Evolutionary conservation across 2,888 invertebrate genomes (phyloP).

Genomic region (Heteromurus nitidus): DNA sequence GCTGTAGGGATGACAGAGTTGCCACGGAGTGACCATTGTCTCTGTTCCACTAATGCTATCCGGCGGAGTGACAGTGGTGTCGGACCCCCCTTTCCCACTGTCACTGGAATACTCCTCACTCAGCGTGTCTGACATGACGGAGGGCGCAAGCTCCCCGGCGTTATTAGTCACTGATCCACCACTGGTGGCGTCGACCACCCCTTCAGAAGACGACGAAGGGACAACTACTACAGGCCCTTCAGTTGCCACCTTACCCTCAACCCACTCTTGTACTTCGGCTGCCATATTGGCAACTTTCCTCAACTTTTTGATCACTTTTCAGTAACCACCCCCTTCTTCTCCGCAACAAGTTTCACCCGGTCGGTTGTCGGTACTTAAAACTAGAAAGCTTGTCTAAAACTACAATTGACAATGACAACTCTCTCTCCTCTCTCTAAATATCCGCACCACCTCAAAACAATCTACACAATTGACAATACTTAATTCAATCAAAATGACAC

Average conservation of each 20-base stretch:
- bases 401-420: background rate
- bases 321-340: background rate
- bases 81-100: conserved; percentile 88
- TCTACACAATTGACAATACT: too few relatives aligned
- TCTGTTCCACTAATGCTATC: conserved; percentile 64
- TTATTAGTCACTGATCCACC: conserved; percentile 17
- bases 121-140: conserved; percentile 64
- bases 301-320: background rate
- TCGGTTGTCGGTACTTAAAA: background rate
- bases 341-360: background rate
- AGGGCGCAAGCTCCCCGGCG: conserved; percentile 44
- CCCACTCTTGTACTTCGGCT: conserved; percentile 48
- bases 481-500: background rate
- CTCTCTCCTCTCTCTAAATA: background rate
- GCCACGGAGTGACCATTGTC: conserved; percentile 79
- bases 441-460: too few relatives aligned
- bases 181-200: background rate
- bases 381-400: background rate
- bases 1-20: conserved; percentile 59
- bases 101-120: conserved; percentile 78
- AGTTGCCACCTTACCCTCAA: conserved; percentile 31
- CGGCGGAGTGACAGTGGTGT: conserved; percentile 82
- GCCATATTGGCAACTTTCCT: conserved; percentile 31
- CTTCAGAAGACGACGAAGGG: background rate
- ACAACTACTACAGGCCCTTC: conserved; percentile 29